Conservation (phyloP, 2,888 invertebrate genomes). For the Linnaemya vulpina region DNA sequence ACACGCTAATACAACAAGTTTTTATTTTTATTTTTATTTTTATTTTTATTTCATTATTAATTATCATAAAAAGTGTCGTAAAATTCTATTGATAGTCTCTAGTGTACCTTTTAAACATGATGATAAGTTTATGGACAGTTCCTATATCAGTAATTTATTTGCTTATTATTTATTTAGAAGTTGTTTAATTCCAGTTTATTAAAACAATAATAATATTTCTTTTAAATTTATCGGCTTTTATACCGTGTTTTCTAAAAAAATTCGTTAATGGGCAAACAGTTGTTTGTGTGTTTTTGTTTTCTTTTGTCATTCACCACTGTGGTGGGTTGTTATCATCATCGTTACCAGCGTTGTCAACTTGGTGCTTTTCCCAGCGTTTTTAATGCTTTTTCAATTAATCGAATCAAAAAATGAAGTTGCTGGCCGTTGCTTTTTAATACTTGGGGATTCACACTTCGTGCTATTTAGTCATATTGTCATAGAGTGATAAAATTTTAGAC, state of each 20-base stretch:
- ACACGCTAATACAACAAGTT: background rate
- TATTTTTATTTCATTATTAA: too few species aligned
- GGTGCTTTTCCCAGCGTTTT: too few species aligned
- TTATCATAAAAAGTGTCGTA: background rate
- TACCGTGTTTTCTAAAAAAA: background rate
- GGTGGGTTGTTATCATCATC: background rate
- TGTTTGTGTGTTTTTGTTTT: background rate
- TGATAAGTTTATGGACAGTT: background rate
- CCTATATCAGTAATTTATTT: background rate
- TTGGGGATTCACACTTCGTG: too few species aligned
- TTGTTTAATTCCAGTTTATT: background rate
- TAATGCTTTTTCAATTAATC: too few species aligned
- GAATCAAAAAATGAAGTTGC: too few species aligned
- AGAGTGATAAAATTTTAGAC: too few species aligned
- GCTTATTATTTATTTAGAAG: background rate
- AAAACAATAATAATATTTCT: background rate
- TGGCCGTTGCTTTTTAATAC: too few species aligned
- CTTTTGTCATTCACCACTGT: background rate
- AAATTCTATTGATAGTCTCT: background rate
- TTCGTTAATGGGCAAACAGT: background rate
- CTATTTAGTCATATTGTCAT: too few species aligned
- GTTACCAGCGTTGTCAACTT: background rate
- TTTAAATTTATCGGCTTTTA: constrained; percentile 8
- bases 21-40: too few species aligned
- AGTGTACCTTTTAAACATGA: constrained; percentile 28